Evolutionary conservation across 2,797 vertebrate species (phyloP).

Genomic region (Micropoecilia bifurca): DNA sequence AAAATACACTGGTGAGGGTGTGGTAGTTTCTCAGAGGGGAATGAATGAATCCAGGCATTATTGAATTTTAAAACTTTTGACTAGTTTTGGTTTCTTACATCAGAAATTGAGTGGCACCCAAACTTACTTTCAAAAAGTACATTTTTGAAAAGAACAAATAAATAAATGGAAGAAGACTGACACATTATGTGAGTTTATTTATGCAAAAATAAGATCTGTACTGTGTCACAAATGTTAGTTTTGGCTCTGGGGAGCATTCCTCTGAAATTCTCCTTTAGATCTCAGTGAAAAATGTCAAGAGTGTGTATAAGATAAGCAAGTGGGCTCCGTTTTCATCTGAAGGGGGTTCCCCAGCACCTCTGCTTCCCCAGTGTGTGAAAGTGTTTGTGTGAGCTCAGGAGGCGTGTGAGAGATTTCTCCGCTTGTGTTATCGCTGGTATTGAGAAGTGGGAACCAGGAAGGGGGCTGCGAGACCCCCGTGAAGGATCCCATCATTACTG

Average conservation of each 20-base stretch:
- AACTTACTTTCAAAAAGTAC: conserved; percentile 6
- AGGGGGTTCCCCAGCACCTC: conserved; percentile 62
- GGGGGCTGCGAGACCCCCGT: conserved; percentile 34
- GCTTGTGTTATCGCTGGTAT: conserved; percentile 69
- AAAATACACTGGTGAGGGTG: conserved; percentile 73
- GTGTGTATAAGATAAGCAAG: conserved; percentile 54
- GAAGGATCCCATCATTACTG: conserved; percentile 40
- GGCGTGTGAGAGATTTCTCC: conserved; percentile 41
- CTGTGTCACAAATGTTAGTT: background rate
- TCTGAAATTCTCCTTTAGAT: conserved; percentile 25
- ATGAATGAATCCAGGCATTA: conserved; percentile 39
- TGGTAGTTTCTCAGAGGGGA: conserved; percentile 55
- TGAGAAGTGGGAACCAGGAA: conserved; percentile 67
- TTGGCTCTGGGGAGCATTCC: conserved; percentile 12
- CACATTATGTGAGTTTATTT: background rate
- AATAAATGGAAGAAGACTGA: background rate
- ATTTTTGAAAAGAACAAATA: background rate
- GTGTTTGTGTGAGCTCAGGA: conserved; percentile 17
- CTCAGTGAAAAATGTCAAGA: conserved; percentile 31
- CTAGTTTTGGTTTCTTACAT: background rate
- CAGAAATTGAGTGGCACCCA: background rate
- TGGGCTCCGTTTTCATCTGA: conserved; percentile 33
- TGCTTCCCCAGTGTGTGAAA: conserved; percentile 44
- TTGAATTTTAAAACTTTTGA: conserved; percentile 33
- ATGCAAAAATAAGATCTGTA: conserved; percentile 1